Conservation (phyloP, 2,888 invertebrate genomes). For the Cataglyphis livida region DNA sequence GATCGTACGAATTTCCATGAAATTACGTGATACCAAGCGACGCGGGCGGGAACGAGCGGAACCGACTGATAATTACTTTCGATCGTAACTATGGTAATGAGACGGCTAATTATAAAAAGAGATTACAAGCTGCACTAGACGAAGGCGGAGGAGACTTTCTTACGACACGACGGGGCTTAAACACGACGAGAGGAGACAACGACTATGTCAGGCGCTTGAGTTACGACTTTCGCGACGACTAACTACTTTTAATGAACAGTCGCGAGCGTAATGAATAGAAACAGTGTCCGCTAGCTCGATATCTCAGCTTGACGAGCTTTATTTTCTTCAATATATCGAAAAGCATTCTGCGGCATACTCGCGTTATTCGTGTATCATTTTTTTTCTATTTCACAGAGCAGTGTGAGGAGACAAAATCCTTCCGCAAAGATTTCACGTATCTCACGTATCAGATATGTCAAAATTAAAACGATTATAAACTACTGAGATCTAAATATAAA, state of each 20-base stretch:
- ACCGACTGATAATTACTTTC: slow-evolving; percentile 76
- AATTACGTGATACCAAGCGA: slow-evolving; percentile 71
- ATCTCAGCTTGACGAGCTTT: slow-evolving; percentile 29
- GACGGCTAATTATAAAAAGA: slow-evolving; percentile 76
- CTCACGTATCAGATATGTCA: neutral
- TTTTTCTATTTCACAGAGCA: neutral
- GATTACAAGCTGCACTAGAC: slow-evolving; percentile 69
- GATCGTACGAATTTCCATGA: slow-evolving; percentile 75
- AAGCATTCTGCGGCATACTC: neutral
- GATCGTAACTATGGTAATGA: slow-evolving; percentile 78
- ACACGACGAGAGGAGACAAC: slow-evolving; percentile 50
- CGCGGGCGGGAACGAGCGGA: slow-evolving; percentile 38
- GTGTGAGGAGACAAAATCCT: neutral
- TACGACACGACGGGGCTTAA: slow-evolving; percentile 49
- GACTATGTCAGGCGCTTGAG: slow-evolving; percentile 62
- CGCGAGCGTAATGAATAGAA: slow-evolving; percentile 78
- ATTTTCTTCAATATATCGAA: slow-evolving; percentile 15
- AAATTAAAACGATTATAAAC: neutral
- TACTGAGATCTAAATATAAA: neutral
- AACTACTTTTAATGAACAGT: slow-evolving; percentile 79
- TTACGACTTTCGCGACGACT: slow-evolving; percentile 73
- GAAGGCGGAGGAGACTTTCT: slow-evolving; percentile 56
- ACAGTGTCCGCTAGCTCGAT: slow-evolving; percentile 56
- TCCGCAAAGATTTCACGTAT: neutral
- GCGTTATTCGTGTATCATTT: slow-evolving; percentile 10